These are phyloP conservation scores for Alsophila aescularia DNA, from an alignment of 2,888 invertebrate species.

Conservation along the genomic window DNA sequence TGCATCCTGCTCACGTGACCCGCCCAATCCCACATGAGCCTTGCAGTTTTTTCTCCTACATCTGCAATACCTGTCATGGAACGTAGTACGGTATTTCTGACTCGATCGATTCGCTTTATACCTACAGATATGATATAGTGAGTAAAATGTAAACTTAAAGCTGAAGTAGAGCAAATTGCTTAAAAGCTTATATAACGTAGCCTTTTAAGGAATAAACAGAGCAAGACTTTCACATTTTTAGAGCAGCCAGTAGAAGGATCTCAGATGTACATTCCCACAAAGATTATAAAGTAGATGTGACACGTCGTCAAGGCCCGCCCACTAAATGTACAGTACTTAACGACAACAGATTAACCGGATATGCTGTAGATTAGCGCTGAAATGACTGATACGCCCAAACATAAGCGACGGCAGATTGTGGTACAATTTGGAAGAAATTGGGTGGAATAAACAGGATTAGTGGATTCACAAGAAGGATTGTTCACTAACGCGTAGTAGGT, in stretches of 20 bases:
- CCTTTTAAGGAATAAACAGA: neutral
- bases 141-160: too few relatives aligned
- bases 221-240: neutral
- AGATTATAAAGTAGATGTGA: conserved; percentile 46
- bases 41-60: too few relatives aligned
- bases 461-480: too few relatives aligned
- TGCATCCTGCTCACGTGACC: too few relatives aligned
- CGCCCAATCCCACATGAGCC: too few relatives aligned
- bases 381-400: conserved; percentile 63
- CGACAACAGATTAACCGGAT: conserved; percentile 76
- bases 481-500: too few relatives aligned
- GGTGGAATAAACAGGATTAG: neutral
- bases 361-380: conserved; percentile 60
- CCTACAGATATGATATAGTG: too few relatives aligned
- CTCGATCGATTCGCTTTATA: too few relatives aligned
- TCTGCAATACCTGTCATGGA: too few relatives aligned
- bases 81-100: too few relatives aligned
- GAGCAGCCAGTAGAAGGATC: neutral
- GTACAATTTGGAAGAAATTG: conserved; percentile 18
- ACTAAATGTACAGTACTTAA: conserved; percentile 59
- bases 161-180: too few relatives aligned
- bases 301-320: conserved; percentile 64
- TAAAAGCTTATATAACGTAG: too few relatives aligned
- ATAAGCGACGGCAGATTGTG: conserved; percentile 44
- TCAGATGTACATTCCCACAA: conserved; percentile 26